Base-by-base conservation (phyloP, 1,140 invertebrate species). In the Stegodyphus mimosarum region DNA sequence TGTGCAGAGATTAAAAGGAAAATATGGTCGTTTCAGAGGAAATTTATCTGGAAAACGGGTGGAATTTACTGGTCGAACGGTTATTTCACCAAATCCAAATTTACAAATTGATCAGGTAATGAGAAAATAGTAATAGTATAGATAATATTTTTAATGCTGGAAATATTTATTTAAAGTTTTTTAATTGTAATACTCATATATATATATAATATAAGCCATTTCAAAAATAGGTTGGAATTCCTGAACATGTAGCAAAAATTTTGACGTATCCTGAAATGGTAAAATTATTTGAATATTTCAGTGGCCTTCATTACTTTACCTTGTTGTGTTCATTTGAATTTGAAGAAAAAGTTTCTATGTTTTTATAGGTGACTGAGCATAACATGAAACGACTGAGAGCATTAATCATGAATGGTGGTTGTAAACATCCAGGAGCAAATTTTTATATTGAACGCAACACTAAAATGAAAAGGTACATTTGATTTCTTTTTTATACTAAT, bases 21-120 rank as follows among this genome's bases (percentile, higher is more conserved):
- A 99, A 91, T 97, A 99, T 90, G 99, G 99, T 80, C 93, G 99
- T 75, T 99, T 99, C 91, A 93, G 99, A 72, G 98, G 98, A n/a
- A 99, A 99, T 92, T 92, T 99, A 53, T 99, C 97, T 0, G 99
- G 99, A 64, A 99, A 99, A 92, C 93, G 99, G 88, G 98, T 99
- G 0, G 98, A 99, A 90, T 99, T 98, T 91, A 98, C 97, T 67
- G 96, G 96, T 64, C 93, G 99, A 89, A 99, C 98, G 88, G 99
- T 99, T 7, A 99, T 99, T 88, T 99, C 98, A 5, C 99, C 99
- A 0, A 98, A 99, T 92, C 99, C 99, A 6, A 99, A 99, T 92
- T 92, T 99, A 76, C 93, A 96, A 90, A 99, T 99, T 89, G 96
- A 99, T 90, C 96, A 99, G 92, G 96, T 95, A 88, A 88, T 76